Base-by-base conservation (phyloP, 2,888 invertebrate genomes). In the Glaucopsyche alexis region DNA sequence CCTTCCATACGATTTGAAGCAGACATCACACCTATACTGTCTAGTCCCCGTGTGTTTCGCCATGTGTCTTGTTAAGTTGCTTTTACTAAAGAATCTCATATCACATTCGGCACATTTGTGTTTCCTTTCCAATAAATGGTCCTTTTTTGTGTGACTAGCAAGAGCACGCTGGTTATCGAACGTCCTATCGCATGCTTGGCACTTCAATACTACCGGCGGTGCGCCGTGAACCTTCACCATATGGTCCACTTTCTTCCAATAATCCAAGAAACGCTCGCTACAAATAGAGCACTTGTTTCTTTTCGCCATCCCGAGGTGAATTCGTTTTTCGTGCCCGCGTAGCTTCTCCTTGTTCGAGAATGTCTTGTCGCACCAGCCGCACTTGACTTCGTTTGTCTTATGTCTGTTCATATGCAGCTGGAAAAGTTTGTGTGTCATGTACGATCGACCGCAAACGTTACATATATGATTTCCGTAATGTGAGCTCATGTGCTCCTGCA, bases 91-190 rank as follows among this genome's bases (percentile, higher is more conserved):
- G 55, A 88, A 88, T 7, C 80, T 81, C 81, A 87, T 90, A 0
- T 88, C 89, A 60, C 94, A 94, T 11, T 91, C 84, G 0, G 81
- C 79, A 69, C 94, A 94, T 29, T 84, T 85, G 52, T 89, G 91
- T 14, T 85, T 82, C 40, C 84, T 80, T 73, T 89, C 88, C 81
- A 86, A 78, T 5, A 93, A 80, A 74, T 93, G 93, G 11, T 90
- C 86, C 74, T 84, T 86, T 75, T 84, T 88, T 4, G 81, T 85
- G 64, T 90, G 90, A 0, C 78, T 77, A 0, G 83, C 77, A 2
- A 89, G 72, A 0, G 81, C 77, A n/a, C 83, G 79, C 67, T 86
- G 85, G 13, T 84, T 83, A 9, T 80, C 79, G 65, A 88, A 90
- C 0, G 82, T 82, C 2, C 83, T 80, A 0, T 87, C 85, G 64